Percentiles rank a stretch among this genome's conserved stretches.
Conservation (phyloP, 2,113 vertebrate genomes). For the Barnardius zonarius region DNA sequence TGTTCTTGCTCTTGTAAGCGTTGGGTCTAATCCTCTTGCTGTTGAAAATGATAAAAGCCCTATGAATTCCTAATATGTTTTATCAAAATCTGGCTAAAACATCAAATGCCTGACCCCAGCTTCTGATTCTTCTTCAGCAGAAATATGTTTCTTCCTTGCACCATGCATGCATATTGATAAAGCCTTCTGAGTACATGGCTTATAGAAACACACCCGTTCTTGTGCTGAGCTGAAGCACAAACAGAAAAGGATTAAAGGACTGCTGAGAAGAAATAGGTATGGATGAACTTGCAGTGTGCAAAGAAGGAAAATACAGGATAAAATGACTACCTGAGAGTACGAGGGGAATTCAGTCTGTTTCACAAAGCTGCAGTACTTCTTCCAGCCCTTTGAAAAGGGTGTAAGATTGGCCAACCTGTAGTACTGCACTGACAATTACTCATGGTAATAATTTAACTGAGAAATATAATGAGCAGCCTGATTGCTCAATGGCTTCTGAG, state of each 20-base stretch:
- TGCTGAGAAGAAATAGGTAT: background rate
- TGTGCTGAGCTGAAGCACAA: background rate
- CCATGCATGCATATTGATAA: background rate
- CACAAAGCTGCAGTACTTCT: background rate
- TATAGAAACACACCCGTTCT: background rate
- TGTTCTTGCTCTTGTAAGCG: conserved; percentile 42
- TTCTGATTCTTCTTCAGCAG: conserved; percentile 19
- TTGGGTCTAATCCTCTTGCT: conserved; percentile 49
- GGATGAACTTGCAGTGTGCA: background rate
- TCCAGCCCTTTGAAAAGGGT: background rate
- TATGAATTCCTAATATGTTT: conserved; percentile 61
- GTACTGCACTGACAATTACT: background rate
- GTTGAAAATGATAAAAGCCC: conserved; percentile 47
- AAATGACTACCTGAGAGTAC: background rate
- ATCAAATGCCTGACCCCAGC: conserved; percentile 30
- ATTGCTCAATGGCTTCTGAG: background rate
- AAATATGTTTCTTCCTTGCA: conserved; percentile 17
- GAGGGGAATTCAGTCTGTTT: conserved; percentile 23
- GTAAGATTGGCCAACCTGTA: background rate
- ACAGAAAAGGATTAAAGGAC: conserved; percentile 23
- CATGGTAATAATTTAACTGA: background rate
- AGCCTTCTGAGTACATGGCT: background rate
- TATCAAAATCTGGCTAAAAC: conserved; percentile 62
- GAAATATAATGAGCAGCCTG: background rate
- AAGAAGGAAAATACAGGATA: background rate